Evolutionary conservation across 2,888 invertebrate species (phyloP).

Genomic region (Agriopis leucophaearia): DNA sequence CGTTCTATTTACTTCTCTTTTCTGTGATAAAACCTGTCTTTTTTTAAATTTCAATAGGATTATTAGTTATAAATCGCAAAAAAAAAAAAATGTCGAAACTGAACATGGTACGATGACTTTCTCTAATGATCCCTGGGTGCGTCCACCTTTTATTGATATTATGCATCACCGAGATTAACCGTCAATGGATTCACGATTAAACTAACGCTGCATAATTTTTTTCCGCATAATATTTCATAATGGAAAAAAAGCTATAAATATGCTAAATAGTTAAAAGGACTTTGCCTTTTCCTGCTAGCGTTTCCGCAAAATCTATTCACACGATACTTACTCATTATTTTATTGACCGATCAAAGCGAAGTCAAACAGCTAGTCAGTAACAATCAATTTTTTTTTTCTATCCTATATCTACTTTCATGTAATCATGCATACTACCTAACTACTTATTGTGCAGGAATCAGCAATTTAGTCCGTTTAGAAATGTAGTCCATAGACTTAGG

Average conservation of each 20-base stretch:
- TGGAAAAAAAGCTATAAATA: constrained; percentile 39
- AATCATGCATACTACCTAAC: no score
- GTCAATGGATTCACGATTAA: constrained; percentile 46
- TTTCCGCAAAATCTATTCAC: constrained; percentile 24
- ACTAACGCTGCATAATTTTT: constrained; percentile 35
- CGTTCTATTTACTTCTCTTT: no score
- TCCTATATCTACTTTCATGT: no score
- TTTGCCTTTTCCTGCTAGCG: constrained; percentile 28
- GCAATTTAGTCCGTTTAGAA: no score
- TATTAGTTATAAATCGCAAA: no score
- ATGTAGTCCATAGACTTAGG: no score
- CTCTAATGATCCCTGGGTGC: neutral
- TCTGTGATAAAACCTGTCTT: no score
- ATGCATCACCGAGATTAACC: constrained; percentile 43
- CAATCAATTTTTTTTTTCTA: no score
- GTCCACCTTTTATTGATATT: constrained; percentile 26
- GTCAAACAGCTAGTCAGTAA: no score
- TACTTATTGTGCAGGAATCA: no score
- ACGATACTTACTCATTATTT: neutral
- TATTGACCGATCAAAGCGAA: no score
- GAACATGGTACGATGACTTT: neutral
- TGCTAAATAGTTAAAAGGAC: constrained; percentile 29
- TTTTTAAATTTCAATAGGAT: no score
- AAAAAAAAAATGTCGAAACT: neutral
- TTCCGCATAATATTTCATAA: constrained; percentile 34